These are phyloP conservation scores for Myxocyprinus asiaticus DNA, from an alignment of 2,113 vertebrate genomes.

Conservation along the genomic window DNA sequence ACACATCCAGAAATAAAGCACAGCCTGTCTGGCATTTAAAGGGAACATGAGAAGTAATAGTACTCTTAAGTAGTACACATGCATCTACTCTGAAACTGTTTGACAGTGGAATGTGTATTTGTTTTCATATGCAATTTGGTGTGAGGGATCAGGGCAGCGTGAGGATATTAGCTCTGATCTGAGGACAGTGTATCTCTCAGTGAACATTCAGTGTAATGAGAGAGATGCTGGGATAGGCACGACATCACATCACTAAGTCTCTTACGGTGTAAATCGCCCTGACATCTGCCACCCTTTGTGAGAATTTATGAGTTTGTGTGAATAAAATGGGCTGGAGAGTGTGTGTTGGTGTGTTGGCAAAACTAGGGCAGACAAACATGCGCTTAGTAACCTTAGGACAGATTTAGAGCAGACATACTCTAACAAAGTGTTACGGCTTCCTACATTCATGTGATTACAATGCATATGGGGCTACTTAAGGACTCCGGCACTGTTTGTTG, in stretches of 20 bases:
- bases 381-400: conserved; percentile 11
- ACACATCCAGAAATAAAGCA: background rate
- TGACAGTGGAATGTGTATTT: background rate
- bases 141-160: background rate
- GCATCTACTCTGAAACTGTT: background rate
- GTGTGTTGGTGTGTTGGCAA: background rate
- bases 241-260: conserved; percentile 57
- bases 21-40: background rate
- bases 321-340: conserved; percentile 22
- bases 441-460: conserved; percentile 56
- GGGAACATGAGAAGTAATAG: background rate
- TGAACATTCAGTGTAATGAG: conserved; percentile 66
- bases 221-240: conserved; percentile 49
- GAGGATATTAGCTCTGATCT: conserved; percentile 2
- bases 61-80: background rate
- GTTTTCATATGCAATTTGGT: background rate
- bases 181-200: conserved; percentile 38
- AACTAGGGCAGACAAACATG: conserved; percentile 29
- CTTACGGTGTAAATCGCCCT: conserved; percentile 63
- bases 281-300: conserved; percentile 45
- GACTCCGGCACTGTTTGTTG: background rate
- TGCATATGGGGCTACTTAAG: background rate
- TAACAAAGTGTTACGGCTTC: conserved; percentile 37
- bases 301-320: conserved; percentile 33
- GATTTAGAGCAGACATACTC: conserved; percentile 56